Conservation (phyloP, 2,113 vertebrate genomes). For the Passer domesticus region DNA sequence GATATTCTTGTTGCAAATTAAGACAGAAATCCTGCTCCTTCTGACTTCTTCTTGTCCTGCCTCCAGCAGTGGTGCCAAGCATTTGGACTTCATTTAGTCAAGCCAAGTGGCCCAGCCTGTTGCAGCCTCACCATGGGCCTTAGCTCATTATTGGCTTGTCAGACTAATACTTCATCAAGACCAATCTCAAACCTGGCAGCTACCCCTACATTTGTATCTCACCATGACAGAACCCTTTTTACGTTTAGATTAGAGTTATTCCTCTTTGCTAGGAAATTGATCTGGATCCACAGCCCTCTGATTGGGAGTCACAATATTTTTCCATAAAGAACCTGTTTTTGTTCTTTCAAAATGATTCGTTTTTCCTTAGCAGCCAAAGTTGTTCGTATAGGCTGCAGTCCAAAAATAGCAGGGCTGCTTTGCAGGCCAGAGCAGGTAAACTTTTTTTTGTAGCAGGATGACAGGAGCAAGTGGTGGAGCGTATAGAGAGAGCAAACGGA, state of each 20-base stretch:
- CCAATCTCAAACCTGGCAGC: not conserved
- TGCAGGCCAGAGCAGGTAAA: not conserved
- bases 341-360: not conserved
- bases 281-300: not conserved
- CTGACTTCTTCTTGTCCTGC: not conserved
- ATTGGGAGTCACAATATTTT: not conserved
- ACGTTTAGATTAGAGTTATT: not conserved
- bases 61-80: not conserved
- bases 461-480: not conserved
- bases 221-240: not conserved
- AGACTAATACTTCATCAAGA: not conserved
- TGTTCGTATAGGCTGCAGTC: not conserved
- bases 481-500: not conserved
- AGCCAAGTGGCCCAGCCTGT: not conserved
- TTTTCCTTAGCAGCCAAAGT: not conserved
- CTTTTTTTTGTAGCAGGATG: not conserved
- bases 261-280: not conserved
- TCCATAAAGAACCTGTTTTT: not conserved
- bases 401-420: not conserved
- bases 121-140: not conserved
- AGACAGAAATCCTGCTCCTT: not conserved
- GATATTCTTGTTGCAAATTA: not conserved
- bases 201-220: not conserved
- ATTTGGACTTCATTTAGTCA: not conserved
- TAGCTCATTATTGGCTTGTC: not conserved